phyloP scores from a whole-genome alignment of 2,113 vertebrate species.

The Tragulus kanchil region DNA sequence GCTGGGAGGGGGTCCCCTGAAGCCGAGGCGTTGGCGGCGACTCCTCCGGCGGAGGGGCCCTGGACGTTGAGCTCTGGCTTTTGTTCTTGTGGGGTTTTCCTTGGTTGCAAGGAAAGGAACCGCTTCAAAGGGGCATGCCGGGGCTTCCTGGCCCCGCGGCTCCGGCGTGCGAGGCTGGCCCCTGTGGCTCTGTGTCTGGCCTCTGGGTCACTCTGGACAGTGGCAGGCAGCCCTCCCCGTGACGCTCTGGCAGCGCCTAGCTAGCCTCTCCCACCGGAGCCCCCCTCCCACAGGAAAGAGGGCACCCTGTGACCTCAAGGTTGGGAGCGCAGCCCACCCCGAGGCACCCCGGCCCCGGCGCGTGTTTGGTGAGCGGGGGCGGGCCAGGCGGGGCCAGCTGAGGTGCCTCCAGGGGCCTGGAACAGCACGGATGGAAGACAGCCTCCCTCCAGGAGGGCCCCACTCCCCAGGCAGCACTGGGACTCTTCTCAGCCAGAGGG shows the following conservation, averaged over 20 bases:
- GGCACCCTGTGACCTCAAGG: not conserved
- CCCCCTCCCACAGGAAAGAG: too few species aligned
- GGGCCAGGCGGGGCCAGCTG: not conserved
- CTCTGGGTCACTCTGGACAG: not conserved
- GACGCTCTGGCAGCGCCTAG: not conserved
- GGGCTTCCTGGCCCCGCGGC: not conserved
- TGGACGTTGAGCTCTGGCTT: not conserved
- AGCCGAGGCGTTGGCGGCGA: accelerated
- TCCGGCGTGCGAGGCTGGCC: not conserved
- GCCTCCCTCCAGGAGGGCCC: not conserved
- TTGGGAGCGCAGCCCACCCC: not conserved
- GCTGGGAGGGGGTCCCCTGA: not conserved
- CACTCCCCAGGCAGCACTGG: accelerated
- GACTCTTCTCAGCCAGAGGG: not conserved
- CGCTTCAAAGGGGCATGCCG: not conserved
- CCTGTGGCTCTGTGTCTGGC: not conserved
- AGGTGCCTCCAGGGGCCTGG: too few species aligned
- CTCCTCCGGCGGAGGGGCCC: not conserved
- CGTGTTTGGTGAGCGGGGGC: too few species aligned
- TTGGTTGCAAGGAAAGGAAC: not conserved
- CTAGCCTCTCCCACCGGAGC: not conserved
- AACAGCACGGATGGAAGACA: accelerated
- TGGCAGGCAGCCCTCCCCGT: not conserved
- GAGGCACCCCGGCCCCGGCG: not conserved
- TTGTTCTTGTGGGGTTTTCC: not conserved